Base-by-base conservation (phyloP, 2,797 vertebrate genomes). In the Artibeus jamaicensis region DNA sequence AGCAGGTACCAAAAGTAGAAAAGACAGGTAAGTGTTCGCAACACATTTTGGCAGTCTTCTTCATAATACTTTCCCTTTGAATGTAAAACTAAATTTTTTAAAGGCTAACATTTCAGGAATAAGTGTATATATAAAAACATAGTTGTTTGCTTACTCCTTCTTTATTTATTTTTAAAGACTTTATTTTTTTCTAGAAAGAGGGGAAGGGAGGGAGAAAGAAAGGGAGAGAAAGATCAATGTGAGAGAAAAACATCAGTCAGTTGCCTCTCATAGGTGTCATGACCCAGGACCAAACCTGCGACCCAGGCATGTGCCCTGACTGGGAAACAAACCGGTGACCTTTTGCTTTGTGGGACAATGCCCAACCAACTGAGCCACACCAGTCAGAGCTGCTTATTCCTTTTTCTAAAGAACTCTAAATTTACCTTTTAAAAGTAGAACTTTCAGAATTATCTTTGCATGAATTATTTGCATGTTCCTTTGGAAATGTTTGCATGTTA, bases 21-120 rank as follows among this genome's bases (percentile, higher is more conserved):
- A 97, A 96, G 44, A 57, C 98, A 98, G 98, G 99, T 99, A 97
- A 97, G 98, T 98, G 94, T 94, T 74, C 18, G 22, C 46, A 86
- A 42, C 82, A 53, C 73, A 26, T 90, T 91, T 73, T 42, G 89
- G 46, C 89, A 73, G 59, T 86, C 86, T 79, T 78, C 86, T 92
- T 84, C 57, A 42, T 88, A n/a, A 59, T n/a, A 24, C 0, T 74
- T 76, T 84, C 62, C 62, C 50, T 95, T 81, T 44, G 85, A 86
- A 82, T 39, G 29, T 22, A 16, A 71, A 65, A 62, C 82, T 82
- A 44, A 39, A 59, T 26, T 55, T 89, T 78, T 83, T 59, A 67
- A 94, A 22, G 71, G 57, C 32, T 37, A 92, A 42, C 50, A 48
- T 89, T 65, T 89, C 79, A 86, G 76, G 21, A 62, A n/a, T 50